A percentile compares a stretch with the other conserved stretches of the same genome.
phyloP scores from a whole-genome alignment of 2,888 invertebrate genomes.

The Oxycera nigricornis region DNA sequence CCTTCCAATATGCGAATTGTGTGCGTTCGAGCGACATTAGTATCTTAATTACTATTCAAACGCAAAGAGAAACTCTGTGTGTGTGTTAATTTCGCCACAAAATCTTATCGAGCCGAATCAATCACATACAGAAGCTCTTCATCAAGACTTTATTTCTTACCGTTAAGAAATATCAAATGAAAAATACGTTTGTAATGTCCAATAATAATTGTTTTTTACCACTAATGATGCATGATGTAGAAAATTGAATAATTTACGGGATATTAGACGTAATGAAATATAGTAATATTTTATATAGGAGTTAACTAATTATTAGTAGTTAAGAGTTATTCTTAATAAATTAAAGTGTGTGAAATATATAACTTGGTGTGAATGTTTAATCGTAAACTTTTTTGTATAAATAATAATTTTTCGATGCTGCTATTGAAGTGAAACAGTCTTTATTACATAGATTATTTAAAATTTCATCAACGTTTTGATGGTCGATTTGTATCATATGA shows the following conservation, averaged over 20 bases:
- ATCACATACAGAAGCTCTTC: not conserved
- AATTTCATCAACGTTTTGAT: not conserved
- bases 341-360: not conserved
- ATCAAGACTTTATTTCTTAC: conserved; percentile 16
- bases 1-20: not conserved
- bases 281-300: conserved; percentile 32
- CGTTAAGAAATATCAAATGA: conserved; percentile 8
- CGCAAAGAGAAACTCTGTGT: too few species aligned
- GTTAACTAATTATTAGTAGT: conserved; percentile 21
- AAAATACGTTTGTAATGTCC: too few species aligned
- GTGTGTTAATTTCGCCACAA: too few species aligned
- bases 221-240: conserved; percentile 25
- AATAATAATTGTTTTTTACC: conserved; percentile 28
- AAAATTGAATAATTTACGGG: not conserved
- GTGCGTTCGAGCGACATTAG: too few species aligned
- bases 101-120: not conserved
- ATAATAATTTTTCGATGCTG: not conserved
- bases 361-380: not conserved
- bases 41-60: too few species aligned
- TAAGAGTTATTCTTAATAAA: not conserved
- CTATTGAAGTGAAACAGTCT: not conserved
- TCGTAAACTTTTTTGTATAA: not conserved
- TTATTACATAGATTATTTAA: not conserved
- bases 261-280: conserved; percentile 4
- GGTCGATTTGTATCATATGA: conserved; percentile 9